Conservation (phyloP, 2,888 invertebrate species). For the Trachelus stipa region DNA sequence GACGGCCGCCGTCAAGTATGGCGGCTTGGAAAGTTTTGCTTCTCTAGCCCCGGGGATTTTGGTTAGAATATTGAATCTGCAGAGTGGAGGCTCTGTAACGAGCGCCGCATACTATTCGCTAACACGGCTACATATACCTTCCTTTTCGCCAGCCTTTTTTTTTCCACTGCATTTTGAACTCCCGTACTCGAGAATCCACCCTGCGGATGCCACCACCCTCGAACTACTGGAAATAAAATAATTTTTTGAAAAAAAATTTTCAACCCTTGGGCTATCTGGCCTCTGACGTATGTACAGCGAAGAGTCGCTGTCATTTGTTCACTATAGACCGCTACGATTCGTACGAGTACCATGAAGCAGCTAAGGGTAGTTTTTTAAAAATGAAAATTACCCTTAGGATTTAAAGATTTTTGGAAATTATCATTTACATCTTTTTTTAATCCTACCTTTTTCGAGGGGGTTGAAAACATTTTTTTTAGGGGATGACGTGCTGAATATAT, state of each 20-base stretch:
- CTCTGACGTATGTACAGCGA: not conserved
- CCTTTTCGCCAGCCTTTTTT: not conserved
- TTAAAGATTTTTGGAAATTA: not conserved
- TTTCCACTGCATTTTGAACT: not conserved
- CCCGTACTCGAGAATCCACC: not conserved
- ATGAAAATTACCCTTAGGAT: not conserved
- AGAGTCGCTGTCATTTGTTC: not conserved
- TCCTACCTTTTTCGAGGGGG: not conserved
- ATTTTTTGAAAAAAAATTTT: not conserved
- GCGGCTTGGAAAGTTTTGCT: slow-evolving; percentile 60
- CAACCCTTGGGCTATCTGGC: not conserved
- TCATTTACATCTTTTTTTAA: not conserved
- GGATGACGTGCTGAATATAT: not conserved
- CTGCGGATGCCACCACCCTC: not conserved
- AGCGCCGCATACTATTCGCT: slow-evolving; percentile 49
- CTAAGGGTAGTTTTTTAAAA: not conserved
- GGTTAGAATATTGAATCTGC: slow-evolving; percentile 67
- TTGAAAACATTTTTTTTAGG: slow-evolving; percentile 13
- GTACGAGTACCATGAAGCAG: not conserved
- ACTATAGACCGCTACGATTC: not conserved
- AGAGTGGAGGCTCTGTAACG: slow-evolving; percentile 63
- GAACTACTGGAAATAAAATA: not conserved
- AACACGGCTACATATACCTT: slow-evolving; percentile 28
- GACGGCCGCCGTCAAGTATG: slow-evolving; percentile 34
- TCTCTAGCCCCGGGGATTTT: slow-evolving; percentile 65